Percentiles rank a stretch among this genome's conserved stretches.
Conservation (phyloP, 2,113 vertebrate genomes). For the Athene cunicularia region DNA sequence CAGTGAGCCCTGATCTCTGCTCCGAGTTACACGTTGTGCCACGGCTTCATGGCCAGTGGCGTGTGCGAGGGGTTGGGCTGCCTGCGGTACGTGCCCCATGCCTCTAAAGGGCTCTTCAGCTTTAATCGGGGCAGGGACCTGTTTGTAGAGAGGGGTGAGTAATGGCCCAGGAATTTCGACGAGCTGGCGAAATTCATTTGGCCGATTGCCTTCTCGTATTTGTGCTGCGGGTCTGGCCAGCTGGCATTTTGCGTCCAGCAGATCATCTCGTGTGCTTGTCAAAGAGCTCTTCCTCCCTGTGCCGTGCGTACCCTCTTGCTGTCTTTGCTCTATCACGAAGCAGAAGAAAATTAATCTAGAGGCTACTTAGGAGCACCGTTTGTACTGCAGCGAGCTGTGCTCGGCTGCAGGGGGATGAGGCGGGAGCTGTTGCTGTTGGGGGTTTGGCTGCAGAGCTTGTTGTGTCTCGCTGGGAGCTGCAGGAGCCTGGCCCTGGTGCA, state of each 20-base stretch:
- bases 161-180: constrained; percentile 41
- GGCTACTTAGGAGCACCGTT: not conserved
- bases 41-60: rapidly evolving
- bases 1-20: rapidly evolving
- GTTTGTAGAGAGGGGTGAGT: constrained; percentile 32
- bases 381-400: not conserved
- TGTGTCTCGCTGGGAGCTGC: not conserved
- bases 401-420: not conserved
- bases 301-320: not conserved
- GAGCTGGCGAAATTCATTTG: constrained; percentile 45
- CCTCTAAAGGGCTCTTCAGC: not conserved
- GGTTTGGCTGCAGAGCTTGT: not conserved
- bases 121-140: not conserved
- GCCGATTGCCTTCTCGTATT: not conserved
- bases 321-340: not conserved
- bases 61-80: not conserved
- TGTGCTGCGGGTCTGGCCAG: not conserved
- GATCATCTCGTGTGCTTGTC: not conserved
- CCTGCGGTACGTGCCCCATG: rapidly evolving
- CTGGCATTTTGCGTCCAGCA: not conserved
- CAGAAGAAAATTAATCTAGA: not conserved
- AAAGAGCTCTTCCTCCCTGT: not conserved
- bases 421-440: not conserved
- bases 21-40: not conserved
- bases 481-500: not conserved